Evolutionary conservation across 2,888 invertebrate genomes (phyloP), one percentile per base, ranked within the genome.

Genomic region (Tachina fera): DNA sequence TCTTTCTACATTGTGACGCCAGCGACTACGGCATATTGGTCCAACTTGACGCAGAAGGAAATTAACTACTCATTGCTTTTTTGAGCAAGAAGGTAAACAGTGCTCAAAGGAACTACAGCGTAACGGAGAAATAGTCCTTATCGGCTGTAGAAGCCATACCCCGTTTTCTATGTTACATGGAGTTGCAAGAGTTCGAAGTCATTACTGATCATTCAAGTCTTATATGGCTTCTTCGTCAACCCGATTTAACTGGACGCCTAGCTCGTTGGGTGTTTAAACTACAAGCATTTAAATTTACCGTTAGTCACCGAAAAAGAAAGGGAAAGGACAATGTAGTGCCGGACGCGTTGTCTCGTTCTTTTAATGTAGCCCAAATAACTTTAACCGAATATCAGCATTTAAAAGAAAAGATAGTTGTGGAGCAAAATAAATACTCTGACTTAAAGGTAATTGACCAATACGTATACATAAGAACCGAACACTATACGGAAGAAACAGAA

Each of bases 121-220:
- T 19, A 19, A 19, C 19, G 1, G 19, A 56, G 16, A 19, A 4
- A 56, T n/a, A n/a, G n/a, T n/a, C n/a, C 22, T 58, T 1, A 22
- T 22, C 1, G 58, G 22, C 31, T 22, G 22, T 22, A 6, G 31
- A 1, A 58, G 58, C 22, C n/a, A 22, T 3, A 19, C 22, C 4
- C 22, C 11, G 58, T 22, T 58, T 5, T 4, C 22, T n/a, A n/a
- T n/a, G n/a, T n/a, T n/a, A n/a, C n/a, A n/a, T n/a, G n/a, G n/a
- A n/a, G n/a, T n/a, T n/a, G 13, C 8, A 22, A 9, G 31, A 58
- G 13, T 4, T 22, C 10, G 31, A 58, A 1, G 10, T 58, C 1
- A 45, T 1, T 3, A 4, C 3, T 1, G 3, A 4, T 45, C 4
- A 3, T 1, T 1, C 45, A 3, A 1, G n/a, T n/a, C n/a, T n/a